phyloP scores from a whole-genome alignment of 2,113 vertebrate species.

The Otus sunia region DNA sequence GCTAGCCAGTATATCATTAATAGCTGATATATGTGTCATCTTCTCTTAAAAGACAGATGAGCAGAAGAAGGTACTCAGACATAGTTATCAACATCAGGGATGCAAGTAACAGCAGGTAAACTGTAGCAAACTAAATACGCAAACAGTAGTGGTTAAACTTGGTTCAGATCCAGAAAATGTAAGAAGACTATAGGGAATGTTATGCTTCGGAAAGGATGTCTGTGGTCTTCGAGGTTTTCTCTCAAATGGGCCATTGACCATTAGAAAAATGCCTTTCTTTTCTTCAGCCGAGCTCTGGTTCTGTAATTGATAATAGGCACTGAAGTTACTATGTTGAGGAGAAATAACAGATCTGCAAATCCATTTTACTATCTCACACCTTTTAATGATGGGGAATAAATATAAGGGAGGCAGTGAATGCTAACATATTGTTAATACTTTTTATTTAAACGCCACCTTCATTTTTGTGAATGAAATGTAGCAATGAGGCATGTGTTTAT shows the following conservation, averaged over 20 bases:
- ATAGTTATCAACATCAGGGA: neutral
- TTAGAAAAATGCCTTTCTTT: neutral
- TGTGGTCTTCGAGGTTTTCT: neutral
- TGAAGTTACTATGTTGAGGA: neutral
- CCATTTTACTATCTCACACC: neutral
- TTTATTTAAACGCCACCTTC: neutral
- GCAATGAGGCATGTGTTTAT: neutral
- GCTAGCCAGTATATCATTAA: neutral
- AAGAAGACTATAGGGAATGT: neutral
- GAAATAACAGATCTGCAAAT: neutral
- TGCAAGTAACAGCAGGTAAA: neutral
- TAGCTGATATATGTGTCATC: neutral
- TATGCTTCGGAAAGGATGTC: neutral
- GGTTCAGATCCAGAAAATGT: neutral
- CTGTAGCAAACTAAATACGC: neutral
- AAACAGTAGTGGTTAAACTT: neutral
- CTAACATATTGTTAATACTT: neutral
- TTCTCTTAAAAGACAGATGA: neutral
- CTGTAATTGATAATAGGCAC: neutral
- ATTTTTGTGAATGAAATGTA: neutral
- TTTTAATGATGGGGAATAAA: neutral
- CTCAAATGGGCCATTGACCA: neutral
- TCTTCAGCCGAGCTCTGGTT: neutral
- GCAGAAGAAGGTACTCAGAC: neutral
- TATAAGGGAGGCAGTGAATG: neutral